Evolutionary conservation across 2,888 invertebrate species (phyloP).

Genomic region (Yponomeuta cagnagella): DNA sequence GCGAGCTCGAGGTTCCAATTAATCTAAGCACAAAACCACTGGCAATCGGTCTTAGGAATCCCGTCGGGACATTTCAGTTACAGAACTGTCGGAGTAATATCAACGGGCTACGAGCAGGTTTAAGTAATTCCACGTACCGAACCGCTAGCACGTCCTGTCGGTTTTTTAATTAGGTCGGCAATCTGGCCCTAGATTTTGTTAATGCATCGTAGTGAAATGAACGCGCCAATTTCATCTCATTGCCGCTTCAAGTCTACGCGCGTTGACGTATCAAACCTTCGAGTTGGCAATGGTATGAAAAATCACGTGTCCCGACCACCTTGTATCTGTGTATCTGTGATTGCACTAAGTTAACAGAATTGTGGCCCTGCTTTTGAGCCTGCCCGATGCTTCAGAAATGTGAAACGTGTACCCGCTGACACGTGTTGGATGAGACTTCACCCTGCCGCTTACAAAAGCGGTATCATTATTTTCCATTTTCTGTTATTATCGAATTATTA

Average conservation of each 20-base stretch:
- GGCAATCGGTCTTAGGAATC: neutral
- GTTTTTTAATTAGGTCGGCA: too few species aligned
- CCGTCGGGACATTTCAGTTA: neutral
- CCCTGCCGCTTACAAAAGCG: neutral
- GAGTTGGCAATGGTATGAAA: too few species aligned
- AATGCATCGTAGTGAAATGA: too few species aligned
- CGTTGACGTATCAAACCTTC: too few species aligned
- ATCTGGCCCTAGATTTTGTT: too few species aligned
- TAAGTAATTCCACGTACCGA: neutral
- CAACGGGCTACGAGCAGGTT: neutral
- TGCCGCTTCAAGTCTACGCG: too few species aligned
- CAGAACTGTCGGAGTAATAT: neutral
- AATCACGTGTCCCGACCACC: too few species aligned
- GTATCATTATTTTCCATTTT: neutral
- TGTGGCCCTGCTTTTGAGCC: neutral
- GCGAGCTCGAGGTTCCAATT: neutral
- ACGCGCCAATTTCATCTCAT: too few species aligned
- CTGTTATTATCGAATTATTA: neutral
- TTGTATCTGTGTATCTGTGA: too few species aligned
- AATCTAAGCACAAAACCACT: neutral
- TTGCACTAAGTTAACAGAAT: too few species aligned
- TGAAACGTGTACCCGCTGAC: neutral
- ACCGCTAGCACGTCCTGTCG: too few species aligned
- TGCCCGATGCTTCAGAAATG: neutral
- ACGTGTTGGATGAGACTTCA: neutral